Evolutionary conservation across 1,140 invertebrate species (phyloP), one percentile per base, ranked within the genome.

Genomic region (Trialeurodes vaporariorum): DNA sequence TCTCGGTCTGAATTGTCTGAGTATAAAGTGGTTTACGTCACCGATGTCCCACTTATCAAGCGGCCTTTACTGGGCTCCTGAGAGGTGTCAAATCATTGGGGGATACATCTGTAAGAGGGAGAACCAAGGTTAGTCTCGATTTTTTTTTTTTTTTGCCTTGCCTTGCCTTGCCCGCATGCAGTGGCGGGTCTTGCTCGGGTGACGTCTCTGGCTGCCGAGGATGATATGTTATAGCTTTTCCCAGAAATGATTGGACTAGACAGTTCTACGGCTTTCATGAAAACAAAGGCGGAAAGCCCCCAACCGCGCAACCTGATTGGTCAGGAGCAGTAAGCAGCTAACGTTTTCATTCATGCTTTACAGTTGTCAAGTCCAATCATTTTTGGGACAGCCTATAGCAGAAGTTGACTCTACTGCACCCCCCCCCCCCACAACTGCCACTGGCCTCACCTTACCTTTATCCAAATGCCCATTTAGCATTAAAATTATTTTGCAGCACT

Each of bases 21-120:
- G 82, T 26, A 76, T 86, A 0, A 79, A 85, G 76, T 86, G 85
- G 85, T 82, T 81, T 65, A 79, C 81, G 21, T 84, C 84, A 0
- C 81, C 82, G 0, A 79, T 82, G 0, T 81, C 81, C 2, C 80
- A 81, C 27, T 76, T 83, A 13, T 82, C 85, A 0, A 85, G 84
- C 69, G 85, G 85, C 0, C 72, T 87, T 2, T 86, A 85, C 72
- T 87, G 85, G 86, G 80, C 81, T 2, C 73, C 82, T 0, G 80
- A 83, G 68, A 80, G 79, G 24, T 87, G 85, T 70, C 69, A 75
- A 0, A 75, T 79, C 40, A 79, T 82, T 1, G 85, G 86, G 0
- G 86, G 87, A 1, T 89, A 88, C 75, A 81, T 87, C 1, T 87
- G 85, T 77, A 78, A 79, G 68, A 79, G 75, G 69, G 73, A 73